These are phyloP conservation scores for Eleutherodactylus coqui DNA, from an alignment of 2,797 vertebrate genomes.

Conservation along the genomic window DNA sequence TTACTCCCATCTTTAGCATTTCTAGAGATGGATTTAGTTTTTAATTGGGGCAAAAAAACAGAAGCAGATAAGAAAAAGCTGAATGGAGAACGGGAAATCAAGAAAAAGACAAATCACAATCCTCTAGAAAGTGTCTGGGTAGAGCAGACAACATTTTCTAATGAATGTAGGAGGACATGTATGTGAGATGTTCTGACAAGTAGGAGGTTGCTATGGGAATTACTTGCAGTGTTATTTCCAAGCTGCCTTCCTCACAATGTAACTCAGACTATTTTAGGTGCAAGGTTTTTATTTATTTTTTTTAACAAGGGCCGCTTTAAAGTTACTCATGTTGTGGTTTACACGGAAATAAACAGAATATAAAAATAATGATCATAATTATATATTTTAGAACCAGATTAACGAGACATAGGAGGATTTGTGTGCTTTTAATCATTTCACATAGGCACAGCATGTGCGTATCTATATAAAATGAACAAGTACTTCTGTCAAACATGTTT, in stretches of 20 bases:
- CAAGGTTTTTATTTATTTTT: neutral
- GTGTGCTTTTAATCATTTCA: neutral
- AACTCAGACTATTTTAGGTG: conserved; percentile 48
- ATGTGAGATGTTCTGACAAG: conserved; percentile 54
- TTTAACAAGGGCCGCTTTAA: neutral
- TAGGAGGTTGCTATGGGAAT: conserved; percentile 63
- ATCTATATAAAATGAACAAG: too few species aligned
- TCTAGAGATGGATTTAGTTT: too few species aligned
- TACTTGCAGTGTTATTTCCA: conserved; percentile 46
- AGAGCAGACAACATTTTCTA: conserved; percentile 47
- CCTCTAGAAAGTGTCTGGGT: conserved; percentile 5
- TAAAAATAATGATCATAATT: neutral
- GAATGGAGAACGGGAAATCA: neutral
- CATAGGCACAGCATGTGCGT: neutral
- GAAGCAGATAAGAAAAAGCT: neutral
- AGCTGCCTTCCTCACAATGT: conserved; percentile 37
- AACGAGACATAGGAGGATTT: neutral
- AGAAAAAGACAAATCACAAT: neutral
- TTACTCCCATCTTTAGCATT: neutral
- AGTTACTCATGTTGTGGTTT: neutral
- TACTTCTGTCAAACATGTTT: neutral
- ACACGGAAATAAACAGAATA: neutral
- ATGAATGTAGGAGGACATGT: conserved; percentile 61
- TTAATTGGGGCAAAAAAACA: too few species aligned
- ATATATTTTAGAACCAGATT: neutral